Evolutionary conservation across 1,140 invertebrate genomes (phyloP), one percentile per base, ranked within the genome.

Genomic region (Phenacoccus solenopsis): DNA sequence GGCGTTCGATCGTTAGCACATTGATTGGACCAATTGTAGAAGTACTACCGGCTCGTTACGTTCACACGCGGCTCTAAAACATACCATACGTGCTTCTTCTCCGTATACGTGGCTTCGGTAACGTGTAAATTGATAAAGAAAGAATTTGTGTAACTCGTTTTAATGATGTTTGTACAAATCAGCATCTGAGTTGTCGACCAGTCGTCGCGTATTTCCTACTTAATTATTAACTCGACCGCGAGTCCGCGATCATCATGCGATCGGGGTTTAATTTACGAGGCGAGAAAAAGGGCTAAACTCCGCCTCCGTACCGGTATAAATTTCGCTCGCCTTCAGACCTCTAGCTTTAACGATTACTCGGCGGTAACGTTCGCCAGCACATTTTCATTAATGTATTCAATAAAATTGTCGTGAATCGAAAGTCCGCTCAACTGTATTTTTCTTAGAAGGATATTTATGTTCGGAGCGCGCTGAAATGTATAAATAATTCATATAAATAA

Each of bases 401-500:
- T 49, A 49, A 49, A 49, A 49, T 49, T 49, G 38, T 49, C 38
- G 38, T 16, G 38, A 49, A 49, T 49, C 38, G 38, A 49, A 49
- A 49, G 38, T 49, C 38, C 38, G 38, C 38, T 49, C 38, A 16
- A 49, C 38, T 49, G 38, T 49, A 49, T 49, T 49, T 49, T 49
- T 49, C 38, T 49, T 49, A 49, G 38, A 49, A 49, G 38, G 38
- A 49, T 49, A 49, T 49, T 49, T 49, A 49, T 49, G 38, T 49
- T 49, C 38, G 38, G 16, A 49, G 38, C 38, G 38, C 38, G 38
- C 38, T n/a, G 38, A 49, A 49, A 49, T 49, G 38, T 49, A 49
- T 49, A 49, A 49, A 49, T 49, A 49, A 49, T 49, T 49, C 38
- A 49, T 49, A 49, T 49, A 49, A 49, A 49, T 49, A 49, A 49